Evolutionary conservation across 2,113 vertebrate genomes (phyloP).

Genomic region (Eulacestoma nigropectus): DNA sequence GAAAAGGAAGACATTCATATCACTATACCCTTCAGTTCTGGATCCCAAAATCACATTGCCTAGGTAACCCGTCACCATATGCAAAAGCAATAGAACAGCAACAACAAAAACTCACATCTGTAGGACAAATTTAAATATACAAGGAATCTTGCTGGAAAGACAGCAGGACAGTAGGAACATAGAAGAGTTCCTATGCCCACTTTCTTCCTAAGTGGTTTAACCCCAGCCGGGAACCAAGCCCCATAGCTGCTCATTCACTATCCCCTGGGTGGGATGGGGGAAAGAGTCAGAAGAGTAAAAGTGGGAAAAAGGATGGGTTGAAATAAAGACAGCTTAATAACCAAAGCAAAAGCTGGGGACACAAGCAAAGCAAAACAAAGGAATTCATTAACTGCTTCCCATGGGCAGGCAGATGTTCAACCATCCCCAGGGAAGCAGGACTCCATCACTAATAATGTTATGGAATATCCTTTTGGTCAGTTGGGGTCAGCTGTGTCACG

Average conservation of each 20-base stretch:
- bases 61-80: rapidly evolving
- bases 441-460: background rate
- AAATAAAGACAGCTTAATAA: background rate
- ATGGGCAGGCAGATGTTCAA: background rate
- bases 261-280: background rate
- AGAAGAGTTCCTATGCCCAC: background rate
- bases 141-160: background rate
- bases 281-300: background rate
- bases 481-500: background rate
- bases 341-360: background rate
- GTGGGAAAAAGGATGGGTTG: background rate
- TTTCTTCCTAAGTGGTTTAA: background rate
- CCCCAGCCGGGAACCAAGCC: background rate
- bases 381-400: background rate
- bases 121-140: background rate
- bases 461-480: background rate
- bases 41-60: background rate
- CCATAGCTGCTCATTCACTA: background rate
- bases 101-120: background rate
- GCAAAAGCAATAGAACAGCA: background rate
- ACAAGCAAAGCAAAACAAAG: background rate
- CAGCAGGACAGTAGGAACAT: background rate
- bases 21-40: background rate
- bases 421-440: background rate
- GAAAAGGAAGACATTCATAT: background rate